Conservation (phyloP, 2,797 vertebrate species). For the Malurus splendens region DNA sequence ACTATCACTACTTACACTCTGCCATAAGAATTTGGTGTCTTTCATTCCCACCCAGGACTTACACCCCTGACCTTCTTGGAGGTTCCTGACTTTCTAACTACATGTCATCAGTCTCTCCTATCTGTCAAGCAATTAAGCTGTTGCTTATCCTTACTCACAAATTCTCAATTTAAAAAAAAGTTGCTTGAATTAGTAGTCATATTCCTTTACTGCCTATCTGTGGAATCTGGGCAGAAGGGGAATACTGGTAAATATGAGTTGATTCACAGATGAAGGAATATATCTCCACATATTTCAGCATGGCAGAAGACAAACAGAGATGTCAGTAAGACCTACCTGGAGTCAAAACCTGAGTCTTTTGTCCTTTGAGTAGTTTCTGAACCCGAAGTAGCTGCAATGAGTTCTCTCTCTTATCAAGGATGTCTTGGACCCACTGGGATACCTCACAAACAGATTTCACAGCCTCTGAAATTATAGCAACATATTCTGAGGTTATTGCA, state of each 20-base stretch:
- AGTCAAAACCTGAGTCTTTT: conserved; percentile 41
- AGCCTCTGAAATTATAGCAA: conserved; percentile 52
- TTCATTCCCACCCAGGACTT: background rate
- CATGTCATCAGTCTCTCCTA: background rate
- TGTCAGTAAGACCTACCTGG: conserved; percentile 54
- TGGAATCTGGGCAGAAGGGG: background rate
- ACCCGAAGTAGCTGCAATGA: conserved; percentile 63
- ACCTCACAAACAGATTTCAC: conserved; percentile 58
- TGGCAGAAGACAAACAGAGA: background rate
- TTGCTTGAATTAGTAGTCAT: background rate
- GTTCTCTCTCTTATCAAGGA: conserved; percentile 62
- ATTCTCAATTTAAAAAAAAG: background rate
- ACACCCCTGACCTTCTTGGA: background rate
- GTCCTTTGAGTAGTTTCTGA: conserved; percentile 74
- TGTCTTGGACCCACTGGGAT: conserved; percentile 42
- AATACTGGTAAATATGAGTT: background rate
- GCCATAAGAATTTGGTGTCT: background rate
- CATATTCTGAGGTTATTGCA: background rate
- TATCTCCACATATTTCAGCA: background rate
- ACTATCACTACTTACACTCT: background rate
- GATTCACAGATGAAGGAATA: background rate
- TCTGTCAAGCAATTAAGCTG: background rate
- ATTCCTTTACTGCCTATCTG: background rate
- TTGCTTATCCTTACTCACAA: background rate
- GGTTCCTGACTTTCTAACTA: background rate